These are phyloP conservation scores for Todus mexicanus DNA, from an alignment of 2,797 vertebrate genomes.

Conservation along the genomic window DNA sequence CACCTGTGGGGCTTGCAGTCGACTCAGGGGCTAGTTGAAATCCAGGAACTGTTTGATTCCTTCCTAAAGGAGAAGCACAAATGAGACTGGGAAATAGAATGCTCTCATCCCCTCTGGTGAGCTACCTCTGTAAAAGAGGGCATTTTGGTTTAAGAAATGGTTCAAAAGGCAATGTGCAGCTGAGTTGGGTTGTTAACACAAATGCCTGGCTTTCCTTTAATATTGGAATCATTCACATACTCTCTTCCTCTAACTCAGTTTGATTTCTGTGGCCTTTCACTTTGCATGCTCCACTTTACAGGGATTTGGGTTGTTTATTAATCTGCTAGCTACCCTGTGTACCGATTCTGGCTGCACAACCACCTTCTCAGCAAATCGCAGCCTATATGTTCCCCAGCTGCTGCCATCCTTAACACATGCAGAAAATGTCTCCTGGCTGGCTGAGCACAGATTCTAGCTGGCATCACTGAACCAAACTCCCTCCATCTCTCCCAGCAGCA, in stretches of 20 bases:
- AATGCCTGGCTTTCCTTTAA: neutral
- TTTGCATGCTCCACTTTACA: neutral
- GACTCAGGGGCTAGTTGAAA: neutral
- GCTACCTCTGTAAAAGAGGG: neutral
- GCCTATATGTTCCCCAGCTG: neutral
- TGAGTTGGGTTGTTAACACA: neutral
- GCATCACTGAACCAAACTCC: neutral
- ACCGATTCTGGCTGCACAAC: neutral
- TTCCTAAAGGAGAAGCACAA: neutral
- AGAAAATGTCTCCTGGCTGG: neutral
- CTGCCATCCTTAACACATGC: conserved; percentile 3
- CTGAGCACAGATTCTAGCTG: neutral
- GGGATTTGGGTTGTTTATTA: conserved; percentile 6
- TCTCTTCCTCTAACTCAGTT: neutral
- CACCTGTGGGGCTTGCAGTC: neutral
- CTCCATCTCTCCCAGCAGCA: rapidly evolving
- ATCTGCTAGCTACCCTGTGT: neutral
- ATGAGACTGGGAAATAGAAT: neutral
- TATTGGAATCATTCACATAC: neutral
- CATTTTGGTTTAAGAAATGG: neutral
- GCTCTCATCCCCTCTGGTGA: neutral
- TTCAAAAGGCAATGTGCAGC: neutral
- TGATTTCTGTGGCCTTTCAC: neutral
- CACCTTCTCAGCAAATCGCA: neutral
- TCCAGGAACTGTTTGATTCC: neutral